Evolutionary conservation across 2,113 vertebrate species (phyloP).

Genomic region (Fregata magnificens): DNA sequence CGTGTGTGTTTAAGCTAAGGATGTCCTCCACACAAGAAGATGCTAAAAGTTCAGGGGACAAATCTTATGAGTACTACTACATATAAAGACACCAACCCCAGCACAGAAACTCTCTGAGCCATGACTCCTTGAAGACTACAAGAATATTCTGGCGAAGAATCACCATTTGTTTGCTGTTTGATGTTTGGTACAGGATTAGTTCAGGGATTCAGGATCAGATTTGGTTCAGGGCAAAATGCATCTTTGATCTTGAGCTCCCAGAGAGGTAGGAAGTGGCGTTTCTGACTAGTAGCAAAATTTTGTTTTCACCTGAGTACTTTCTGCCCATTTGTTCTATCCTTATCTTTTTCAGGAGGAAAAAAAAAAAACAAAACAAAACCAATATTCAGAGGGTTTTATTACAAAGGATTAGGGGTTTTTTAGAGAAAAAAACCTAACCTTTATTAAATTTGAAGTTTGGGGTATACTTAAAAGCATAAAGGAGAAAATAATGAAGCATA

Average conservation of each 20-base stretch:
- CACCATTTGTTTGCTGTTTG: not conserved
- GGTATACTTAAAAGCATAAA: not conserved
- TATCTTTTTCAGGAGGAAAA: not conserved
- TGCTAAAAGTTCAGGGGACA: not conserved
- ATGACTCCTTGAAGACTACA: not conserved
- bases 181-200: not conserved
- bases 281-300: not conserved
- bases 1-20: accelerated
- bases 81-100: not conserved
- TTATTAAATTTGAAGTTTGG: not conserved
- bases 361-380: not conserved
- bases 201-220: too few species aligned
- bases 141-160: not conserved
- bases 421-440: accelerated
- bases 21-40: not conserved
- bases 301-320: not conserved
- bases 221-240: not conserved
- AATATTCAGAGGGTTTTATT: not conserved
- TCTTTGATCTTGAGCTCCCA: not conserved
- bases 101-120: not conserved
- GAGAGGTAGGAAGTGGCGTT: not conserved
- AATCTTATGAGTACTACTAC: not conserved
- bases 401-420: not conserved
- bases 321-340: not conserved
- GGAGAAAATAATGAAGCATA: not conserved